Evolutionary conservation across 2,888 invertebrate genomes (phyloP), one percentile per base, ranked within the genome.

Genomic region (Drosophila suboccidentalis): DNA sequence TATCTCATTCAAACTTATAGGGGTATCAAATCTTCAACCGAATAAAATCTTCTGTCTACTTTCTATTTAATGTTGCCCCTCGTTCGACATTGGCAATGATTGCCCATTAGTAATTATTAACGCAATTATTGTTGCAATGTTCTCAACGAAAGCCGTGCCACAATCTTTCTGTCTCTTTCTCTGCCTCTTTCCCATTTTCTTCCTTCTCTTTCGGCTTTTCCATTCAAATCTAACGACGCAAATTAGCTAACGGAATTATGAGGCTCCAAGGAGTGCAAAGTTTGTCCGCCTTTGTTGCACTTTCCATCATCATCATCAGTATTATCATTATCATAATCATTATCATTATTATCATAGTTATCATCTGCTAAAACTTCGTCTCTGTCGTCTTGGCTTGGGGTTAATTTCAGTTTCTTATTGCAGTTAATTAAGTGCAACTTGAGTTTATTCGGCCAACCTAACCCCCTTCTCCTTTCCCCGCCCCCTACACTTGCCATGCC

Each of bases 391-490:
- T 51, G 39, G 66, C 53, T 59, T 61, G 70, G 78, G 85, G 75
- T 82, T 82, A 57, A 82, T 89, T 88, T 73, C 74, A 84, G 88
- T 80, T 80, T 87, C 82, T 87, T 82, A 85, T 87, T 89, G 89
- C 88, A 87, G 68, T 82, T 87, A 89, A 86, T 89, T 89, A 87
- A 85, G 80, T 87, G 88, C 70, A 87, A 74, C 87, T 87, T 79
- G 68, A 78, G 81, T 73, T 78, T 64, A 57, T 59, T 53, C 17
- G 39, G 29, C 41, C 63, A 58, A 29, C 49, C 51, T 1, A 10
- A 11, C 49, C 15, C 29, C n/a, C n/a, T 9, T 2, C 3, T 6
- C 9, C 17, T 2, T 41, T 41, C 15, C 15, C 13, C 32, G 10
- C 26, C 2, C 3, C 5, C 11, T 8, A 13, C 11, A 4, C n/a